Conservation (phyloP, 1,140 invertebrate species). For the Atta cephalotes region DNA sequence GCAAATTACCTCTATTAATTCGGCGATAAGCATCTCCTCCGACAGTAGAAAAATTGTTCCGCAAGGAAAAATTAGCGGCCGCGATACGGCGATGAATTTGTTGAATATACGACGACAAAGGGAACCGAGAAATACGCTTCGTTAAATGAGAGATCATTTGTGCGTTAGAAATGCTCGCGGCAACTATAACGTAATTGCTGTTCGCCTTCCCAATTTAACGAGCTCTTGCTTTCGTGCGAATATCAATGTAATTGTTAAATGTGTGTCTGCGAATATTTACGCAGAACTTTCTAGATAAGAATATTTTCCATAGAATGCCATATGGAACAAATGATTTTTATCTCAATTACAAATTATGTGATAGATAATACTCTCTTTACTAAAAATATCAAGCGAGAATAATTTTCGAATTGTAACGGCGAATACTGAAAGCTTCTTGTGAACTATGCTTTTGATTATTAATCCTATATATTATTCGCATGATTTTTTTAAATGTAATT, state of each 20-base stretch:
- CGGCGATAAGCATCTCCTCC: background rate
- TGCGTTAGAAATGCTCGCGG: conserved; percentile 35
- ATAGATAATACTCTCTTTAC: background rate
- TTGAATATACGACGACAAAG: conserved; percentile 23
- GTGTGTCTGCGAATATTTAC: conserved; percentile 22
- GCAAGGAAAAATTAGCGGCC: conserved; percentile 5
- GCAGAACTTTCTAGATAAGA: background rate
- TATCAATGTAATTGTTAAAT: conserved; percentile 45
- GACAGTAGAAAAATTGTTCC: background rate
- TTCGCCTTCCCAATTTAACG: conserved; percentile 41
- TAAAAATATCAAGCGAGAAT: background rate
- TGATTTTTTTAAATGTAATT: too few species aligned
- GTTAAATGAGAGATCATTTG: conserved; percentile 38
- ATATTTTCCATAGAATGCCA: background rate
- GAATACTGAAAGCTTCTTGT: background rate
- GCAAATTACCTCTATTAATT: conserved; percentile 25
- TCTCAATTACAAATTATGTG: background rate
- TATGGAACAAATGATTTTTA: background rate
- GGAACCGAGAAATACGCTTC: conserved; percentile 36
- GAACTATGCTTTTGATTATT: background rate
- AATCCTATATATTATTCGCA: too few species aligned
- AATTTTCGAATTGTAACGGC: background rate
- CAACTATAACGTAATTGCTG: conserved; percentile 36
- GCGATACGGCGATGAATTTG: conserved; percentile 3
- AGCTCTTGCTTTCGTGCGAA: conserved; percentile 37